Conservation (phyloP, 2,888 invertebrate genomes). For the Lasiommata megera region DNA sequence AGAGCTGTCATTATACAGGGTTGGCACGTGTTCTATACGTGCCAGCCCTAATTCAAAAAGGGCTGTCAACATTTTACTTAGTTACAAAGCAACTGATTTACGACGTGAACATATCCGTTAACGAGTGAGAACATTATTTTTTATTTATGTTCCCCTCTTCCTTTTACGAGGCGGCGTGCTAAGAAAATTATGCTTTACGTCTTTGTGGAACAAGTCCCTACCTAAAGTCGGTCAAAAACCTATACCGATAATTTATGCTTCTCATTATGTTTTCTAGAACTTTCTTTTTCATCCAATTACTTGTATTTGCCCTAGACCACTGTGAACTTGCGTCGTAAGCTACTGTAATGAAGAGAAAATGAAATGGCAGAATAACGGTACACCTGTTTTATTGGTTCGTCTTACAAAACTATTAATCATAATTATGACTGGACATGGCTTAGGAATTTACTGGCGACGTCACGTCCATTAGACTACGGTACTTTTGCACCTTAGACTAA, state of each 20-base stretch:
- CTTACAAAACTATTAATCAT: no score
- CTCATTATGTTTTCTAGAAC: no score
- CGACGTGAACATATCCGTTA: conserved; percentile 14
- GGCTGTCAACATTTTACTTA: conserved; percentile 20
- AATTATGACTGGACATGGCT: no score
- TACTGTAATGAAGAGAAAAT: no score
- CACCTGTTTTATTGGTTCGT: no score
- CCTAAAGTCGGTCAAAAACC: background rate
- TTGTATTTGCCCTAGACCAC: no score
- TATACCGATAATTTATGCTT: background rate
- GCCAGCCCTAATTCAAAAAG: conserved; percentile 10
- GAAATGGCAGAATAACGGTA: no score
- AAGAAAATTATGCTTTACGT: conserved; percentile 9
- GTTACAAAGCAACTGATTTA: conserved; percentile 23
- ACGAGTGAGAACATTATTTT: conserved; percentile 22
- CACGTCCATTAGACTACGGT: no score
- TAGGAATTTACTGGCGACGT: no score
- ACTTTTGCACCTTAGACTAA: no score
- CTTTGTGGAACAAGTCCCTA: background rate
- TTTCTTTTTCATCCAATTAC: no score
- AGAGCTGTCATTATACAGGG: background rate
- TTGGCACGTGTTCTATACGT: background rate
- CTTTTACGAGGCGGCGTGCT: conserved; percentile 16
- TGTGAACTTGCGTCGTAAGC: no score
- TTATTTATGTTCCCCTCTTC: conserved; percentile 21